phyloP scores from a whole-genome alignment of 2,113 vertebrate genomes.

The Cinclus cinclus region DNA sequence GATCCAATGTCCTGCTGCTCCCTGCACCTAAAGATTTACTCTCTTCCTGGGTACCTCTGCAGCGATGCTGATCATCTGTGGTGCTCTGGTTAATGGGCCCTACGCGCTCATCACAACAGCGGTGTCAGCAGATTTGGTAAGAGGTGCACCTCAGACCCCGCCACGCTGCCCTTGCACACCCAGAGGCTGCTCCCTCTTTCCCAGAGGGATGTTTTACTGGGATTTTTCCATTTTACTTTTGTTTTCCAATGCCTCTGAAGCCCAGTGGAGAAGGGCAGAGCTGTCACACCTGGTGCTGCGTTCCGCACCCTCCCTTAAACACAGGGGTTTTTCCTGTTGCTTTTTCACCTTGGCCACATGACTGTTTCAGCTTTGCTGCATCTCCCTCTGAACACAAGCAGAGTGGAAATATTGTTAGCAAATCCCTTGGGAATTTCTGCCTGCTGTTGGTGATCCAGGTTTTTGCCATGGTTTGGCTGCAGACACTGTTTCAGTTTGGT shows the following conservation, averaged over 20 bases:
- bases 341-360: background rate
- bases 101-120: slow-evolving; percentile 96
- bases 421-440: background rate
- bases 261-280: background rate
- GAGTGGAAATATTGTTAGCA: background rate
- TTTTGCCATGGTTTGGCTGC: background rate
- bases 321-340: background rate
- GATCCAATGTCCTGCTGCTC: background rate
- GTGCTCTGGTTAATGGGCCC: slow-evolving; percentile 91
- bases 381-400: background rate
- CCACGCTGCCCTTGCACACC: background rate
- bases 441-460: accelerated
- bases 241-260: background rate
- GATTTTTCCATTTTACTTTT: background rate
- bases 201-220: background rate
- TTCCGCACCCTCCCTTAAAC: accelerated
- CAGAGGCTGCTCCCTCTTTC: background rate
- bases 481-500: background rate
- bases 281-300: accelerated
- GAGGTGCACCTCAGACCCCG: background rate
- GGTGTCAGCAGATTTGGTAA: slow-evolving; percentile 94
- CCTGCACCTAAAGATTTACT: background rate
- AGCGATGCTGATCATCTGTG: slow-evolving; percentile 92
- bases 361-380: background rate
- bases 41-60: background rate